phyloP scores from a whole-genome alignment of 2,888 invertebrate species.

The Netelia inedita region DNA sequence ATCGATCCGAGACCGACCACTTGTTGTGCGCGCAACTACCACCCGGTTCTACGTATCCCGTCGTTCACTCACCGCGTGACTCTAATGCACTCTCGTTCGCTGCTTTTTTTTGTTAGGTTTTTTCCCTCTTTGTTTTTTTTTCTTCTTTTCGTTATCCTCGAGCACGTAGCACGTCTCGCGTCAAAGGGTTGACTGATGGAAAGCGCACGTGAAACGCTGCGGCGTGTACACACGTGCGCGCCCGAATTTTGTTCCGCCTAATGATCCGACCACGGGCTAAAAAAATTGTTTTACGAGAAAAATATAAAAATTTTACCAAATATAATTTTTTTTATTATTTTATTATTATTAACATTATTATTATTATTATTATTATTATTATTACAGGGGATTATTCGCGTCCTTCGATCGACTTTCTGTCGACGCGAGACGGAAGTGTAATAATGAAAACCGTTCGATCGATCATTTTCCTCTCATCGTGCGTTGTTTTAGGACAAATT shows the following conservation, averaged over 20 bases:
- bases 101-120: constrained; percentile 2
- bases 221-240: constrained; percentile 35
- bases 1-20: constrained; percentile 53
- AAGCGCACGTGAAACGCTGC: constrained; percentile 44
- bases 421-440: too few species aligned
- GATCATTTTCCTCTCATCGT: too few species aligned
- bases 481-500: neutral
- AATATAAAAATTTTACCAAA: neutral
- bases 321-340: neutral
- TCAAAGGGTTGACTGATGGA: constrained; percentile 47
- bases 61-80: constrained; percentile 62
- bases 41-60: constrained; percentile 42
- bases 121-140: constrained; percentile 8
- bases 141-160: neutral
- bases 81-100: constrained; percentile 50
- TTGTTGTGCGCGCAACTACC: constrained; percentile 62
- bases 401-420: constrained; percentile 4
- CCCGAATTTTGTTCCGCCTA: constrained; percentile 54
- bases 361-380: too few species aligned
- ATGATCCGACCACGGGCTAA: constrained; percentile 42
- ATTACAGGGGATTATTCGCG: neutral
- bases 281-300: neutral
- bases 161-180: constrained; percentile 1
- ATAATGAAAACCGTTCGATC: too few species aligned
- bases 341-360: neutral